Evolutionary conservation across 2,797 vertebrate genomes (phyloP).

Genomic region (Hafferia zeledoni): DNA sequence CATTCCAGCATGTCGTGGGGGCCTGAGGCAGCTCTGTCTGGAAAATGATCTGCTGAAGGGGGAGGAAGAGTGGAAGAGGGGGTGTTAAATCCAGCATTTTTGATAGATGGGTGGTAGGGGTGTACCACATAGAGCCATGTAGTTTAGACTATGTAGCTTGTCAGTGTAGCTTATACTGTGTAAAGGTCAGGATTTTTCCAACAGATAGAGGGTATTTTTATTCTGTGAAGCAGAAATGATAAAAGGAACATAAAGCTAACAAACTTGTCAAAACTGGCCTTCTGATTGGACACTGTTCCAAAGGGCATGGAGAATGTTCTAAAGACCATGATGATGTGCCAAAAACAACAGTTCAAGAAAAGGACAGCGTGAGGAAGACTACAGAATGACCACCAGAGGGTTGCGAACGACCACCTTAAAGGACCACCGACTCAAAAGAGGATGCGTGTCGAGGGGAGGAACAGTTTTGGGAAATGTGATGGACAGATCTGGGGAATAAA

Average conservation of each 20-base stretch:
- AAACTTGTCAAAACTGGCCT: background rate
- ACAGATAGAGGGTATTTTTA: background rate
- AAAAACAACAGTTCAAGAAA: background rate
- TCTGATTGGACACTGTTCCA: background rate
- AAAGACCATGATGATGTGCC: background rate
- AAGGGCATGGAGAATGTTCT: background rate
- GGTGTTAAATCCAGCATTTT: background rate
- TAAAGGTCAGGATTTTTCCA: background rate
- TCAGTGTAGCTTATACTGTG: background rate
- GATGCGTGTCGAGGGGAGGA: background rate
- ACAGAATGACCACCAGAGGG: background rate
- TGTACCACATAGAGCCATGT: background rate
- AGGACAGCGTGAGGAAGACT: too few relatives aligned
- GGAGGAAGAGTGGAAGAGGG: background rate
- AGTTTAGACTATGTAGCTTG: background rate
- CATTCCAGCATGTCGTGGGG: fast-evolving
- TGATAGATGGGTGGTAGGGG: background rate
- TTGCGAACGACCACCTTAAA: background rate
- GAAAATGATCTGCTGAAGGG: background rate
- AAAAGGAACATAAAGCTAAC: background rate
- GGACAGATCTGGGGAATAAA: background rate
- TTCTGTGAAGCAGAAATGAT: background rate
- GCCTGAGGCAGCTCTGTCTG: background rate
- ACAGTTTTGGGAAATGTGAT: background rate
- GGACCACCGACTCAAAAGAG: background rate